Base-by-base conservation (phyloP, 2,888 invertebrate genomes). In the Dilophus febrilis region DNA sequence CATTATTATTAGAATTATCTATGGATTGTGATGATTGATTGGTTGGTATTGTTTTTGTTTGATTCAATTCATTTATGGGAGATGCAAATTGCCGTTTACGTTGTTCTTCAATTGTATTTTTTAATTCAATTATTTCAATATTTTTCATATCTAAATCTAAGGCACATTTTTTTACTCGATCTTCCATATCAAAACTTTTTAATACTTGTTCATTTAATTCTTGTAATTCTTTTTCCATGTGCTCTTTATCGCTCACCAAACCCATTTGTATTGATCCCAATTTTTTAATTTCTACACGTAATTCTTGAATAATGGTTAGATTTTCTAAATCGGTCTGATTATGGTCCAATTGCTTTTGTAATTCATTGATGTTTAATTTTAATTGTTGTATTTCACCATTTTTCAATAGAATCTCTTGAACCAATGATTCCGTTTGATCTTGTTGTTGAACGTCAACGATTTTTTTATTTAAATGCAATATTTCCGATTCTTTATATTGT, bases 301-400 rank as follows among this genome's bases (percentile, higher is more conserved):
- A n/a, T 2, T 8, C 19, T 35, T 14, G 10, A 18, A 35, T 34
- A 8, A 29, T 14, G 7, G 14, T 14, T 10, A n/a, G 26, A 10
- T 22, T 26, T 38, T 27, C 33, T 14, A 18, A 27, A n/a, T 52
- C 54, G 45, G 65, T 62, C 11, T 54, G 45, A n/a, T 61, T 59
- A 19, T 58, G 56, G 17, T 59, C 59, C 29, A 61, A 61, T 27
- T 54, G 57, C 46, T 67, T 62, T 27, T 65, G 46, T 13, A 66
- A 63, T 33, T 62, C 56, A n/a, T n/a, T n/a, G 2, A 64, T 51
- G 50, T 66, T 64, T 42, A 53, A 51, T 44, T 57, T 61, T 34
- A 67, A 47, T 43, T 49, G 41, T 40, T 64, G 63, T 14, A 65
- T 52, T 46, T 64, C 64, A 45, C 64, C 59, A 18, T 64, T 56